Base-by-base conservation (phyloP, 2,797 vertebrate genomes). In the Cyclura pinguis region DNA sequence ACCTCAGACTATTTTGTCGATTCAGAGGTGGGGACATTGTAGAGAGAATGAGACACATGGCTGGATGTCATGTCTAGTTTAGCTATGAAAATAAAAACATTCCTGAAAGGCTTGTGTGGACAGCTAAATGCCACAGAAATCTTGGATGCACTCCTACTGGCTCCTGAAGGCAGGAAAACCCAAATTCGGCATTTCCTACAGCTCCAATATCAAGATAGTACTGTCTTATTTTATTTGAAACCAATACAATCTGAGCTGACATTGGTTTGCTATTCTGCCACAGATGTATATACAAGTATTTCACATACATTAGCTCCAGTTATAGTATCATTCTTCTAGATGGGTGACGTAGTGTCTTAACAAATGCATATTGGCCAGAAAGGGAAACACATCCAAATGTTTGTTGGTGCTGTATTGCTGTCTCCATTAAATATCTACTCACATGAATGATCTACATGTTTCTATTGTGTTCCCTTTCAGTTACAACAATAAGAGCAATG, bases 41-140 rank as follows among this genome's bases (percentile, higher is more conserved):
- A 50, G 20, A 9, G 74, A 1, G 38, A 85, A 85, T 22, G 73
- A 77, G 20, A 84, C 14, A 38, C 29, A 42, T n/a, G n/a, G 24
- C 50, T 85, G 74, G 38, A 67, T 29, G 14, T 89, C 59, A 52
- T 8, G 5, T 84, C 47, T 69, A 32, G 10, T 55, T 85, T 90
- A 57, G 16, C 42, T 35, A 24, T 78, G 80, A 82, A 83, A 87
- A 38, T 52, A 74, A 87, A 59, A 78, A 18, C 77, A 57, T 64
- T 84, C 42, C 80, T 83, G 62, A 83, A 83, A 67, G 14, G 69
- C 27, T 57, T 83, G 27, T 87, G 72, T 77, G 72, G 55, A 87
- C 55, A 74, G 62, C 18, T 89, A n/a, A 89, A 85, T 85, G 35
- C 74, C 83, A n/a, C 83, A 85, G 32, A 69, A 73, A 73, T 80